Percentiles rank a stretch among this genome's conserved stretches.
These are phyloP conservation scores for Nomada fabriciana DNA, from an alignment of 2,888 invertebrate species.

Conservation along the genomic window DNA sequence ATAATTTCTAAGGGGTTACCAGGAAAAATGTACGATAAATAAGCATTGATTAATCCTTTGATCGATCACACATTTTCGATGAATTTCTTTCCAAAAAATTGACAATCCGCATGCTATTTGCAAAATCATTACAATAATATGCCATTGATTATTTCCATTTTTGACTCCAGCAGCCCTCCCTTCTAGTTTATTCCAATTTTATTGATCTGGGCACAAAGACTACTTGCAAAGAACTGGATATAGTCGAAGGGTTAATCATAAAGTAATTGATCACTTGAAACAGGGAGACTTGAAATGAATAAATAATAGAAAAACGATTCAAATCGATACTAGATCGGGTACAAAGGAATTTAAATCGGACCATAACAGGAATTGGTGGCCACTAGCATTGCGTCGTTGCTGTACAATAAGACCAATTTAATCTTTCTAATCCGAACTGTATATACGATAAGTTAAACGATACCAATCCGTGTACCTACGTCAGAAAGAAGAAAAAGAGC, in stretches of 20 bases:
- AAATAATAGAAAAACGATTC: slow-evolving; percentile 41
- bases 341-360: slow-evolving; percentile 63
- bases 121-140: background rate
- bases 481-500: background rate
- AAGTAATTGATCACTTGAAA: background rate
- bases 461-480: slow-evolving; percentile 46
- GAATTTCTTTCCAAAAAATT: background rate
- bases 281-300: background rate
- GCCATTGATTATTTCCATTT: background rate
- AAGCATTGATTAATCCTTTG: slow-evolving; percentile 37
- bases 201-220: too few species aligned
- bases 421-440: slow-evolving; percentile 58
- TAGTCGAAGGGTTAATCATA: slow-evolving; percentile 17
- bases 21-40: background rate
- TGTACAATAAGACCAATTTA: slow-evolving; percentile 64
- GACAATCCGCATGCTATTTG: background rate
- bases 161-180: too few species aligned
- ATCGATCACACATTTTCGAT: background rate
- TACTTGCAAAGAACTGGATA: background rate
- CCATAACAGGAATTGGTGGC: slow-evolving; percentile 67
- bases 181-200: too few species aligned
- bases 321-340: slow-evolving; percentile 43
- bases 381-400: slow-evolving; percentile 48
- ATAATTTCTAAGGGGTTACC: background rate
- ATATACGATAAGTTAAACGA: slow-evolving; percentile 55